Evolutionary conservation across 1,140 invertebrate species (phyloP), one percentile per base, ranked within the genome.

Genomic region (Stenopsyche tienmushanensis): DNA sequence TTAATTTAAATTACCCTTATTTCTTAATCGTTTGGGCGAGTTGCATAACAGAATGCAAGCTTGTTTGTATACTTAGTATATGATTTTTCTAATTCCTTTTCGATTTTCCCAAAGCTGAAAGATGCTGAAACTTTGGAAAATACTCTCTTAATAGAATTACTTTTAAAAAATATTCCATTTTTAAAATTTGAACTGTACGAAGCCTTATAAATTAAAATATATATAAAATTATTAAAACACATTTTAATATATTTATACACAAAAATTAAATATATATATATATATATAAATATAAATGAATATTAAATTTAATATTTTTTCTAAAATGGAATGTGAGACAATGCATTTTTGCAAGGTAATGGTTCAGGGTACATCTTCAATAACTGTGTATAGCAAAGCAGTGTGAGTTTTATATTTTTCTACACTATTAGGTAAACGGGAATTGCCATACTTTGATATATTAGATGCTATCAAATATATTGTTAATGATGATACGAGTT

Each of bases 321-420:
- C 9, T 21, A 9, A 18, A 49, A 49, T 23, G 21, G 17, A 49
- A 23, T 49, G 15, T 49, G 15, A 49, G 21, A 5, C 8, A 13
- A 53, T 25, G 24, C n/a, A 45, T 45, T 15, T 3, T 17, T 20
- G 18, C 18, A 24, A 53, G 23, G 50, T 53, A 53, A 49, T 50
- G 52, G 57, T 62, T 58, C 67, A 69, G 67, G 67, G 67, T 69
- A 69, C 42, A 65, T 57, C 67, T 69, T 67, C 67, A 57, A 42
- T 69, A 69, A 52, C 24, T 49, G 54, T 55, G 26, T 65, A 69
- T 49, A 64, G 59, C 15, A 62, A 54, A 45, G n/a, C 21, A 9
- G 17, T 64, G 62, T 67, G 66, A 57, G 66, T 69, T 69, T 69
- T 69, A 69, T 69, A 69, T 69, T 69, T 69, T 69, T 69, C 58